Base-by-base conservation (phyloP, 2,113 vertebrate genomes). In the Actenoides lindsayi region DNA sequence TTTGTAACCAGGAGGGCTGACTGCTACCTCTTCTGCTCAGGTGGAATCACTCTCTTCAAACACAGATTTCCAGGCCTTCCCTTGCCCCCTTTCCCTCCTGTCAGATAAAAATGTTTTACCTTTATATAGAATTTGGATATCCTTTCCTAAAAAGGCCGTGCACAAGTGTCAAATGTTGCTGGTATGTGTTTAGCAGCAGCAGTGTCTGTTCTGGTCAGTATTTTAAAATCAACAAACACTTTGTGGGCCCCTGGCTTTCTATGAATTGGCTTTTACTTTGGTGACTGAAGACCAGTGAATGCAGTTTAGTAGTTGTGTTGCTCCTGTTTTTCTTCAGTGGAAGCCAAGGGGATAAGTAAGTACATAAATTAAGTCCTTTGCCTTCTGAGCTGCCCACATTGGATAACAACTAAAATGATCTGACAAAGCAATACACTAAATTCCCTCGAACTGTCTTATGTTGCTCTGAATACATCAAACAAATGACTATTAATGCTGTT, bases 341-440 rank as follows among this genome's bases (percentile, higher is more conserved):
- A 94, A 89, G 71, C 85, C 21, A 16, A 89, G 44, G 74, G 63
- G 41, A 81, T 95, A 76, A 90, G 70, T 96, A 91, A 83, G 70
- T 97, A 81, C 60, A 60, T 87, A 94, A 97, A 91, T 92, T 80
- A 90, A 94, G 83, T 88, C 68, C 53, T 87, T 87, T 93, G 63
- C 74, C 89, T 73, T 95, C 87, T 85, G 89, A 94, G 91, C 84
- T 95, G 62, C 88, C 91, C 80, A 95, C 93, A 90, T 81, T 95
- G 93, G 87, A 87, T 96, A 95, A 81, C 83, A 90, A 89, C 96
- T 94, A 95, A 94, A 95, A 85, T 79, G 51, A 92, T 95, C 81
- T 96, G 84, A 73, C 71, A 77, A 63, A 95, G 62, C 77, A 87
- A 69, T 42, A 41, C 59, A 57, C 77, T 81, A 50, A 95, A 94